Evolutionary conservation across 1,140 invertebrate genomes (phyloP).

Genomic region (Lucilia sericata): DNA sequence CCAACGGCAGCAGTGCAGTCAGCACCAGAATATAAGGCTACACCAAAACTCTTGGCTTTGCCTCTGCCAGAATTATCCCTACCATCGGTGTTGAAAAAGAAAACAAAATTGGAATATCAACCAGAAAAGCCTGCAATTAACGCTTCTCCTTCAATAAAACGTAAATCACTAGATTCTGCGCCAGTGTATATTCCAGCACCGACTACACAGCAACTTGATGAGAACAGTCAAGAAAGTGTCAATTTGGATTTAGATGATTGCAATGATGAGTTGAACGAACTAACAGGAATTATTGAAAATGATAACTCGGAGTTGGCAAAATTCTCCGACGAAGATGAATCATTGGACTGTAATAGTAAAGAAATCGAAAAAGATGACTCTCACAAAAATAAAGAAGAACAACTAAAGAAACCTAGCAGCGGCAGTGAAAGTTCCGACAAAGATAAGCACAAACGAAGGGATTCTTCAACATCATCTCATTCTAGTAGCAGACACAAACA

Average conservation of each 20-base stretch:
- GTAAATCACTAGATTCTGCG: constrained; percentile 52
- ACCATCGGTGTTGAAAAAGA: constrained; percentile 50
- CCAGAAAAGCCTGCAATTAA: constrained; percentile 64
- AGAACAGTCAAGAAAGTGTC: constrained; percentile 17
- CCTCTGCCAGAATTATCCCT: constrained; percentile 52
- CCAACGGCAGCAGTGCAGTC: constrained; percentile 44
- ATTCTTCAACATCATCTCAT: constrained; percentile 27
- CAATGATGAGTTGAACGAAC: constrained; percentile 46
- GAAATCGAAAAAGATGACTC: not conserved
- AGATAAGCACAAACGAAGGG: constrained; percentile 36
- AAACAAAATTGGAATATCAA: constrained; percentile 60
- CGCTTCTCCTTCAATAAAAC: constrained; percentile 54
- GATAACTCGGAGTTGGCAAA: not conserved
- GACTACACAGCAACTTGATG: constrained; percentile 42
- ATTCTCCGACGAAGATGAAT: not conserved
- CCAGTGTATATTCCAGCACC: constrained; percentile 70
- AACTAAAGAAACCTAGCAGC: not conserved
- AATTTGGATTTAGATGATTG: constrained; percentile 47
- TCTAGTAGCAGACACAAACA: constrained; percentile 25
- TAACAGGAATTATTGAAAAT: constrained; percentile 39
- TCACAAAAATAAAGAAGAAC: not conserved
- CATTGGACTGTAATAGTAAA: not conserved
- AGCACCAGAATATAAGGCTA: constrained; percentile 56
- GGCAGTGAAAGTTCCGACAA: not conserved
- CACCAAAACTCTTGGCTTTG: constrained; percentile 61